phyloP scores from a whole-genome alignment of 2,797 vertebrate species.

The Sebastes dallii region DNA sequence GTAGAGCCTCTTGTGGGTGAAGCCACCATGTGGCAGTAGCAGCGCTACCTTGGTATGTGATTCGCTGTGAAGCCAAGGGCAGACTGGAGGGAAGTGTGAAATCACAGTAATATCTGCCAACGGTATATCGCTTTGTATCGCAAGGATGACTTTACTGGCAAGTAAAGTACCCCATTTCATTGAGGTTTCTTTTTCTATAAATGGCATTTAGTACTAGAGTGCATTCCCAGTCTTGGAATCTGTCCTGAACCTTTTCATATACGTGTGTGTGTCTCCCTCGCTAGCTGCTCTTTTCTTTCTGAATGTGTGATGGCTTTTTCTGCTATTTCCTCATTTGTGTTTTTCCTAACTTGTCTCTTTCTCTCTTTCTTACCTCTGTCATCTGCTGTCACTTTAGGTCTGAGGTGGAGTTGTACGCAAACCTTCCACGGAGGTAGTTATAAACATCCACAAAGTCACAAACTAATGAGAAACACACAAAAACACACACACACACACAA shows the following conservation, averaged over 20 bases:
- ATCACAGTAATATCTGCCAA: slow-evolving; percentile 57
- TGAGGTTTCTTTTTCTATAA: slow-evolving; percentile 37
- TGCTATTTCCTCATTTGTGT: slow-evolving; percentile 59
- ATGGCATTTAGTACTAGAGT: slow-evolving; percentile 25
- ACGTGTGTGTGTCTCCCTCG: slow-evolving; percentile 19
- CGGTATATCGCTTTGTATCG: slow-evolving; percentile 23
- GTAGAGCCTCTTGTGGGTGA: slow-evolving; percentile 28
- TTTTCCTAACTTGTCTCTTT: slow-evolving; percentile 53
- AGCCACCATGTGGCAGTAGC: slow-evolving; percentile 49
- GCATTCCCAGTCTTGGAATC: slow-evolving; percentile 48
- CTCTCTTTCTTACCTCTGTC: slow-evolving; percentile 68
- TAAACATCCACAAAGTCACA: slow-evolving; percentile 59
- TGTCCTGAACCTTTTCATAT: slow-evolving; percentile 26
- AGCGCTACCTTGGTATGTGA: slow-evolving; percentile 31
- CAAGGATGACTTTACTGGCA: slow-evolving; percentile 39
- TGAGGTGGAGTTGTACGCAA: slow-evolving; percentile 88
- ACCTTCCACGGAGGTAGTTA: slow-evolving; percentile 88
- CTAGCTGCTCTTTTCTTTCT: slow-evolving; percentile 51
- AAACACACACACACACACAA: slow-evolving; percentile 10
- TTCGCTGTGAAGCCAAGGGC: slow-evolving; percentile 42
- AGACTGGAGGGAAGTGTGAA: slow-evolving; percentile 51
- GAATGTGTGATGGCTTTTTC: slow-evolving; percentile 66
- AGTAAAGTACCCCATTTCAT: slow-evolving; percentile 29
- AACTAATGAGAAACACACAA: slow-evolving; percentile 27
- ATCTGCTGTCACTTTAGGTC: slow-evolving; percentile 81